These are phyloP conservation scores for Pedionomus torquatus DNA, from an alignment of 2,113 vertebrate species.

Conservation along the genomic window DNA sequence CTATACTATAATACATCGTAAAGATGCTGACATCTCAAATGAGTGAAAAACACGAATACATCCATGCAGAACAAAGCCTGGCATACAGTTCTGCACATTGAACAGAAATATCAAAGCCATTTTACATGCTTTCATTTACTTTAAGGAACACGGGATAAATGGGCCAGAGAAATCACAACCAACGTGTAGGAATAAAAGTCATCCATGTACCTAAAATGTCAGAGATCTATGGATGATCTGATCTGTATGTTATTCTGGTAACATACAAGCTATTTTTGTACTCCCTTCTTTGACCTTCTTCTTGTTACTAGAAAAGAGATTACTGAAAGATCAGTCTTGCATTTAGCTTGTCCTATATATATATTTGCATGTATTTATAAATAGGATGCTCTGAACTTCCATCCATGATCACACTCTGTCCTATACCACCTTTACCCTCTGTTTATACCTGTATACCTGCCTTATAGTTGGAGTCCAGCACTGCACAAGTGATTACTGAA, in stretches of 20 bases:
- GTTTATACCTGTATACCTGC: neutral
- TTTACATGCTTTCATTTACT: neutral
- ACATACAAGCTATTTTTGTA: neutral
- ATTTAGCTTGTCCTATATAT: neutral
- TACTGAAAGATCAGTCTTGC: neutral
- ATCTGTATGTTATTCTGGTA: neutral
- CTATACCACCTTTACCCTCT: neutral
- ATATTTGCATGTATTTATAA: neutral
- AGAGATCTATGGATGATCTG: neutral
- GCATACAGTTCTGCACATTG: neutral
- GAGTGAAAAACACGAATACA: neutral
- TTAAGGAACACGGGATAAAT: neutral
- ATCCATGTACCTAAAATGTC: neutral
- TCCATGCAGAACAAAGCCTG: neutral
- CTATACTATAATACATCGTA: fast-evolving
- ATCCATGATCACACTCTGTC: neutral
- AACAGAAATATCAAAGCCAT: neutral
- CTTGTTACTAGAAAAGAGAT: neutral
- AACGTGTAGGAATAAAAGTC: fast-evolving
- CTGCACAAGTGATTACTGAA: neutral
- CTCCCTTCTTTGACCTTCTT: neutral
- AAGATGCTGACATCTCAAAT: neutral
- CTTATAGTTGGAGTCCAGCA: neutral
- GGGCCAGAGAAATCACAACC: neutral
- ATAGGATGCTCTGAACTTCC: neutral